Percentiles rank a stretch among this genome's conserved stretches.
phyloP scores from a whole-genome alignment of 2,113 vertebrate genomes.

The Pseudopipra pipra region DNA sequence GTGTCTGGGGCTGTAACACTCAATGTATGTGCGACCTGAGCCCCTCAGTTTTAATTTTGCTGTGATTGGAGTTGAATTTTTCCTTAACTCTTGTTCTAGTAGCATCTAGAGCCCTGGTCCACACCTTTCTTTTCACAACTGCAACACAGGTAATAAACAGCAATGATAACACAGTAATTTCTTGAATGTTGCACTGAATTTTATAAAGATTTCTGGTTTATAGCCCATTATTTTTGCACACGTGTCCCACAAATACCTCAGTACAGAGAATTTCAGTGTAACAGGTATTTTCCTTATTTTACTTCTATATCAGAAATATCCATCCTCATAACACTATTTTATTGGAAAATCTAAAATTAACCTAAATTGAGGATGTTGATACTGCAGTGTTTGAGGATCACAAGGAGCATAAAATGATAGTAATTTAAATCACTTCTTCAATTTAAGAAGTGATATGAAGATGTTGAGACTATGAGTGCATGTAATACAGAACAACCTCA shows the following conservation, averaged over 20 bases:
- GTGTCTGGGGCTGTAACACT: not conserved
- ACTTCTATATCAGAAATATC: not conserved
- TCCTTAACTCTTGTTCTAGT: not conserved
- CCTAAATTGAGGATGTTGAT: not conserved
- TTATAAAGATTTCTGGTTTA: not conserved
- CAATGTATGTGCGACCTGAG: not conserved
- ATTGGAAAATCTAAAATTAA: slow-evolving; percentile 4
- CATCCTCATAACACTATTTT: not conserved
- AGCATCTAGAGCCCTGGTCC: not conserved
- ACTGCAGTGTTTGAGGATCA: not conserved
- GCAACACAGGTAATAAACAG: not conserved
- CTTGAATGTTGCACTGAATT: not conserved
- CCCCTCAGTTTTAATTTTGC: not conserved
- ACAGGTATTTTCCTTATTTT: not conserved
- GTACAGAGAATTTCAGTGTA: not conserved
- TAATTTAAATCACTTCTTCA: not conserved
- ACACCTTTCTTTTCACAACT: not conserved
- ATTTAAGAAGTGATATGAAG: not conserved
- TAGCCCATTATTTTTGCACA: not conserved
- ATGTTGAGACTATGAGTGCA: not conserved
- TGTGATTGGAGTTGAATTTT: not conserved
- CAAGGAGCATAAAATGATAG: not conserved
- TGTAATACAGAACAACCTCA: not conserved
- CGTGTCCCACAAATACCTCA: not conserved
- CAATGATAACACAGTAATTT: not conserved